These are phyloP conservation scores for Ophonus ardosiacus DNA, from an alignment of 2,888 invertebrate species.

Conservation along the genomic window DNA sequence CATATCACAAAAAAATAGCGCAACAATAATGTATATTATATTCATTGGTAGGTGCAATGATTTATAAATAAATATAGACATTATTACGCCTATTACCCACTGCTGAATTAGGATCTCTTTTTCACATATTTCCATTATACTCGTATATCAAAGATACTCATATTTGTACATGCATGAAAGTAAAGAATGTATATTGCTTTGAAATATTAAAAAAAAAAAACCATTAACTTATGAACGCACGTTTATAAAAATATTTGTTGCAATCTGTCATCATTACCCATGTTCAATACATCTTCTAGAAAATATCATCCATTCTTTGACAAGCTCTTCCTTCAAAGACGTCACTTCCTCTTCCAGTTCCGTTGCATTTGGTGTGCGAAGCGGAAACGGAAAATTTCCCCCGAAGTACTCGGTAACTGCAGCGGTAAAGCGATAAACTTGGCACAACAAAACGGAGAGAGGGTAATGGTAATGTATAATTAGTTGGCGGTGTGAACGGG, in stretches of 20 bases:
- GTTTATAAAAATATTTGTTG: neutral
- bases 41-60: too few relatives aligned
- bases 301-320: neutral
- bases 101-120: too few relatives aligned
- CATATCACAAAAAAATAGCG: too few relatives aligned
- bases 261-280: neutral
- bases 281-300: neutral
- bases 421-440: neutral
- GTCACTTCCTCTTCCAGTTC: neutral
- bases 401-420: neutral
- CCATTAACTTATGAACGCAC: neutral
- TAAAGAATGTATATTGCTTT: neutral
- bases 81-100: too few relatives aligned
- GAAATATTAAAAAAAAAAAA: neutral
- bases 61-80: too few relatives aligned
- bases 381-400: neutral
- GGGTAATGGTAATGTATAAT: constrained; percentile 2
- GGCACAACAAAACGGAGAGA: neutral
- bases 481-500: neutral
- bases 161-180: too few relatives aligned
- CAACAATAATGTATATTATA: too few relatives aligned
- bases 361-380: neutral
- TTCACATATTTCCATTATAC: too few relatives aligned
- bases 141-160: too few relatives aligned
- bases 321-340: neutral